Evolutionary conservation across 2,113 vertebrate genomes (phyloP).

Genomic region (Ursus arctos): DNA sequence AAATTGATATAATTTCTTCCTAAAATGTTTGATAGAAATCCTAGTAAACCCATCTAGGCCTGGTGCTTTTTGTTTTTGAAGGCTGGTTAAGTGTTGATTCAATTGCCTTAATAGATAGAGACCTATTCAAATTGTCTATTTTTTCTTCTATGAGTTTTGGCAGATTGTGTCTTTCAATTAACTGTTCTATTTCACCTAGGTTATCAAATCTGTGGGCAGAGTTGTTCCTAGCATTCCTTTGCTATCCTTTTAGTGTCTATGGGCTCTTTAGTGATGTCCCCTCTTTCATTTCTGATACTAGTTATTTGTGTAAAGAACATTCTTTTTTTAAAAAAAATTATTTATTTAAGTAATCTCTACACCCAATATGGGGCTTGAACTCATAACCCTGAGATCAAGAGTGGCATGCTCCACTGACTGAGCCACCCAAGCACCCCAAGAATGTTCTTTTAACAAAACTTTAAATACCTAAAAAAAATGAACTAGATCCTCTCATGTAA

Average conservation of each 20-base stretch:
- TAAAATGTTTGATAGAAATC: background rate
- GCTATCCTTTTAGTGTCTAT: background rate
- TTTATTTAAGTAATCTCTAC: background rate
- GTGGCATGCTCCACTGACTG: background rate
- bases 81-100: background rate
- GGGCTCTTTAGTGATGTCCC: background rate
- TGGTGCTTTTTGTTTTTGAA: background rate
- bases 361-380: background rate
- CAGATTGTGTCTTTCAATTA: background rate
- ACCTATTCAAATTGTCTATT: background rate
- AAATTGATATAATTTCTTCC: background rate
- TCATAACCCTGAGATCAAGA: background rate
- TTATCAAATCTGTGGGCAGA: background rate
- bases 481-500: constrained; percentile 18
- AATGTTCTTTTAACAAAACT: constrained; percentile 11
- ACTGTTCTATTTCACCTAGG: background rate
- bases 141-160: background rate
- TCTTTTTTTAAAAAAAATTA: background rate
- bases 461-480: constrained; percentile 24
- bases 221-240: constrained; percentile 5
- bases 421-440: background rate
- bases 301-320: background rate
- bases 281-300: constrained; percentile 12
- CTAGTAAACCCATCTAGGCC: background rate
- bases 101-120: background rate